These are phyloP conservation scores for Falco concolor DNA, from an alignment of 2,797 vertebrate species.

Conservation along the genomic window DNA sequence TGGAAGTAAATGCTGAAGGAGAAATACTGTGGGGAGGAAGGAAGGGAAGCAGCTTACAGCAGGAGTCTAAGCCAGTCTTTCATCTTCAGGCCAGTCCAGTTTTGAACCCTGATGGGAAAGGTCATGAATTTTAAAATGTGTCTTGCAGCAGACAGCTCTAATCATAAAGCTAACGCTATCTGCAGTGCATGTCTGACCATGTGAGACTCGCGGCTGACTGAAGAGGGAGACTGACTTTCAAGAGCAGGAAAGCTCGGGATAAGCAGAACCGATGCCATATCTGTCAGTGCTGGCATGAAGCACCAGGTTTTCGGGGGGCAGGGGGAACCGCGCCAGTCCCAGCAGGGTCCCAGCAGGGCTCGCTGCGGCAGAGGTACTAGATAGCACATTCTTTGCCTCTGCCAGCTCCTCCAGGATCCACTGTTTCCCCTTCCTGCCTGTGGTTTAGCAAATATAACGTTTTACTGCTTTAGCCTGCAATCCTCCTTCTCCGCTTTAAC, in stretches of 20 bases:
- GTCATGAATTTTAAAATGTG: constrained; percentile 74
- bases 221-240: constrained; percentile 19
- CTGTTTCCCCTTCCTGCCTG: not conserved
- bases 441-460: not conserved
- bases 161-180: constrained; percentile 53
- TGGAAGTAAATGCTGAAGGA: constrained; percentile 44
- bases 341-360: not conserved
- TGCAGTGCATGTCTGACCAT: not conserved
- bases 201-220: not conserved
- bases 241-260: not conserved
- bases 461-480: not conserved
- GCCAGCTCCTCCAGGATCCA: not conserved
- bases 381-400: not conserved
- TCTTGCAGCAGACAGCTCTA: constrained; percentile 61
- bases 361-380: not conserved
- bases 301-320: rapidly evolving
- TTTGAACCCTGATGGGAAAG: constrained; percentile 71
- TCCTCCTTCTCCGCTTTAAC: not conserved
- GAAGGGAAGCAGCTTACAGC: not conserved
- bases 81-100: constrained; percentile 60
- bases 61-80: constrained; percentile 62
- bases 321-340: not conserved
- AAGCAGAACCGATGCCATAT: not conserved
- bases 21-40: constrained; percentile 1
- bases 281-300: not conserved